Conservation (phyloP, 2,113 vertebrate genomes). For the Patagioenas fasciata region DNA sequence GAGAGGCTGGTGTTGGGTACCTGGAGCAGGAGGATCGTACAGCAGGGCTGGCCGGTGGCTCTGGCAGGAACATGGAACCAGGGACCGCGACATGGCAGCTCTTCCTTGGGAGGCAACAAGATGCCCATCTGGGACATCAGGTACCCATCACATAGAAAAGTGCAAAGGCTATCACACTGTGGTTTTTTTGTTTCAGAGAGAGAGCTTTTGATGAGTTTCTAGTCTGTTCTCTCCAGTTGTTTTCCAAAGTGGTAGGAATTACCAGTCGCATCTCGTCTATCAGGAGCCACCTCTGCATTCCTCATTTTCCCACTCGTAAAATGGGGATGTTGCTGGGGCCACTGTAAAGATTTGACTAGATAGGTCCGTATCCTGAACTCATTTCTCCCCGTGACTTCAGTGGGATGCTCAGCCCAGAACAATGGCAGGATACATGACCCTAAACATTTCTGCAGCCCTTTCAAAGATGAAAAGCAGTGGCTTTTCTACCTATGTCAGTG, state of each 20-base stretch:
- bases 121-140: rapidly evolving
- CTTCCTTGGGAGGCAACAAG: neutral
- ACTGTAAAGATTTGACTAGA: slow-evolving; percentile 46
- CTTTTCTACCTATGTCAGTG: slow-evolving; percentile 26
- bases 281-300: neutral
- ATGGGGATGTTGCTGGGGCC: neutral
- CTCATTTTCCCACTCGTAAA: neutral
- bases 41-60: neutral
- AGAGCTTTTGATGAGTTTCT: neutral
- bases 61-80: neutral
- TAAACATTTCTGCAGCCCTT: slow-evolving; percentile 29
- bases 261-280: neutral
- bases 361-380: slow-evolving; percentile 60
- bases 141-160: neutral
- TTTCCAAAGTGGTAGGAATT: neutral
- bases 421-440: slow-evolving; percentile 67
- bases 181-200: neutral
- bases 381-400: slow-evolving; percentile 59
- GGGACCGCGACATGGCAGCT: neutral
- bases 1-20: neutral
- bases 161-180: rapidly evolving
- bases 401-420: slow-evolving; percentile 65
- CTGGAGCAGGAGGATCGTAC: neutral
- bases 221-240: neutral
- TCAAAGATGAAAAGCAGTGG: slow-evolving; percentile 28